Evolutionary conservation across 2,797 vertebrate species (phyloP).

Genomic region (Acanthurus lineatus): DNA sequence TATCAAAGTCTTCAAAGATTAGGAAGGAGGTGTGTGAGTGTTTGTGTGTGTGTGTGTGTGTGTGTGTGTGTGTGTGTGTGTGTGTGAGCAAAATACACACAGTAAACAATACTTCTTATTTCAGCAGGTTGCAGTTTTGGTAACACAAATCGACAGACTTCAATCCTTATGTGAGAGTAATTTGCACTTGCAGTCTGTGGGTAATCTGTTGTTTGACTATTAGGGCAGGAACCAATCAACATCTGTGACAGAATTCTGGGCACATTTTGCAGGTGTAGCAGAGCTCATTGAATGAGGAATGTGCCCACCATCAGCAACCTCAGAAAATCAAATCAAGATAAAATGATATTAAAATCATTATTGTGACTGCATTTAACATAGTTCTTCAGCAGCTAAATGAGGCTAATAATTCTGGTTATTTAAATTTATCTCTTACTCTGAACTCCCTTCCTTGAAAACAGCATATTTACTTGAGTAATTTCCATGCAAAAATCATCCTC

Average conservation of each 20-base stretch:
- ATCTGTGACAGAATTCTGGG: conserved; percentile 9
- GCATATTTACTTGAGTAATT: not conserved
- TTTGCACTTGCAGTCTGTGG: conserved; percentile 1
- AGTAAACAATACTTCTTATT: not conserved
- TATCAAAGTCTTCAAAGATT: conserved; percentile 29
- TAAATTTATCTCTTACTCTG: not conserved
- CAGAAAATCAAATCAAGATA: not conserved
- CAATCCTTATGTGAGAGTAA: not conserved
- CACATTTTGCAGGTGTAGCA: conserved; percentile 8
- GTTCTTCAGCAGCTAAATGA: not conserved
- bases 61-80: too few species aligned
- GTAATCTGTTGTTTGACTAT: conserved; percentile 17
- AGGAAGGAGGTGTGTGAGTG: not conserved
- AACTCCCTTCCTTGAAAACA: not conserved
- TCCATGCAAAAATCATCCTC: not conserved
- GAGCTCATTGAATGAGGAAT: not conserved
- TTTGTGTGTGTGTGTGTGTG: too few species aligned
- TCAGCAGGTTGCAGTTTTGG: conserved; percentile 8
- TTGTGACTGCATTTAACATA: too few species aligned
- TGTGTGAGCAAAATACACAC: too few species aligned
- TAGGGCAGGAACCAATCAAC: conserved; percentile 12
- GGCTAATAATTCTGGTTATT: not conserved
- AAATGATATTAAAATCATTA: too few species aligned
- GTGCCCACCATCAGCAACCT: not conserved
- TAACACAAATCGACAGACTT: not conserved